A percentile compares a stretch with the other conserved stretches of the same genome.
Evolutionary conservation across 1,140 invertebrate species (phyloP).

Genomic region (Coboldia fuscipes): DNA sequence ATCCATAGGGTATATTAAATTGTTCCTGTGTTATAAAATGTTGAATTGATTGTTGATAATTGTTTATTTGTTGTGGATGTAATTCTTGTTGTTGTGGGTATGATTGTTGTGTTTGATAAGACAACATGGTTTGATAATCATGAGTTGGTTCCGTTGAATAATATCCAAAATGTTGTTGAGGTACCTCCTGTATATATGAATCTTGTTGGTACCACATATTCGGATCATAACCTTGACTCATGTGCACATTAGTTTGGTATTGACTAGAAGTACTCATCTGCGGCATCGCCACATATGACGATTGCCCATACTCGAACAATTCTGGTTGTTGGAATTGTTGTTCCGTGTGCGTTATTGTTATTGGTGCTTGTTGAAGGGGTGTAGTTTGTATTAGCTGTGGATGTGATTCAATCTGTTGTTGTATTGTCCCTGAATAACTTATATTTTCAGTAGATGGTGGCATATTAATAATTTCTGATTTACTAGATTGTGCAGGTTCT

Average conservation of each 20-base stretch:
- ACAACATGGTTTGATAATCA: neutral
- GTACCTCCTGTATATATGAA: neutral
- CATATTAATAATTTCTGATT: neutral
- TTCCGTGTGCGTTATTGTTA: too few relatives aligned
- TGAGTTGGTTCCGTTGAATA: too few relatives aligned
- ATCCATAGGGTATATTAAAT: too few relatives aligned
- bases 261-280: too few relatives aligned
- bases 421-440: neutral
- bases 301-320: too few relatives aligned
- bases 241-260: neutral
- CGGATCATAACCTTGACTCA: neutral
- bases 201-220: neutral
- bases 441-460: neutral
- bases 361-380: neutral
- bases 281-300: too few relatives aligned
- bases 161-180: neutral
- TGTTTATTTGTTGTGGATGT: neutral
- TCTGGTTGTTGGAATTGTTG: too few relatives aligned
- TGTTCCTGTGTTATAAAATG: too few relatives aligned
- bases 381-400: neutral
- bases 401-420: neutral
- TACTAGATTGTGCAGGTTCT: neutral
- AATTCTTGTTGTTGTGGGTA: neutral
- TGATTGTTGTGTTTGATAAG: constrained; percentile 1
- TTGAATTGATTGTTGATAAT: neutral